Conservation (phyloP, 1,140 invertebrate species). For the Sweltsa coloradensis region DNA sequence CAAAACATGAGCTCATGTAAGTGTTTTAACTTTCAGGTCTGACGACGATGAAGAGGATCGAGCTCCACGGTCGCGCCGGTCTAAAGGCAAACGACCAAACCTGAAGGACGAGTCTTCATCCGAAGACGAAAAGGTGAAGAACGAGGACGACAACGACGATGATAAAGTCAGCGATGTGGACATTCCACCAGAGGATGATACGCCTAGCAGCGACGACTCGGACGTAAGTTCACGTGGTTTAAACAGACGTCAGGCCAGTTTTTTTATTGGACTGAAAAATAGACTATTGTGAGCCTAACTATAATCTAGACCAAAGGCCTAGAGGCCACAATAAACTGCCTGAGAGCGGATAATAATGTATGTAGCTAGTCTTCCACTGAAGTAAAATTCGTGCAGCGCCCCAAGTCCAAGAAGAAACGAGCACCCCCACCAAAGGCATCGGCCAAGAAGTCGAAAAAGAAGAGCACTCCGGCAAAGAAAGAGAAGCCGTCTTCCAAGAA, state of each 20-base stretch:
- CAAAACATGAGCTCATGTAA: too few species aligned
- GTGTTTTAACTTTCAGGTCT: too few species aligned
- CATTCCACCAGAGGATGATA: too few species aligned
- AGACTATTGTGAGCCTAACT: too few species aligned
- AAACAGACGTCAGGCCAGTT: background rate
- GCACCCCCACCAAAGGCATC: conserved; percentile 11
- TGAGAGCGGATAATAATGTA: too few species aligned
- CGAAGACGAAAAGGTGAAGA: conserved; percentile 32
- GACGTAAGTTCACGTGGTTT: conserved; percentile 11
- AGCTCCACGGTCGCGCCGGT: conserved; percentile 20
- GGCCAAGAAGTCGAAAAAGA: conserved; percentile 9
- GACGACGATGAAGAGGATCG: conserved; percentile 14
- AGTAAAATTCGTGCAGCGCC: background rate
- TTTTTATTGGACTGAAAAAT: too few species aligned
- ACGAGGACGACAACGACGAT: conserved; percentile 26
- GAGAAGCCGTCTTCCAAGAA: conserved; percentile 10
- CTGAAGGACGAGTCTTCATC: conserved; percentile 30
- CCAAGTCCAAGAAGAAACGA: conserved; percentile 10
- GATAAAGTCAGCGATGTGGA: conserved; percentile 16
- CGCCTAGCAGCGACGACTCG: conserved; percentile 18
- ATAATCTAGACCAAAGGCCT: too few species aligned
- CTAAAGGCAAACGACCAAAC: conserved; percentile 25
- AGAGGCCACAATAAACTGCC: too few species aligned
- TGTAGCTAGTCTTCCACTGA: background rate
- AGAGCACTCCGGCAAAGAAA: conserved; percentile 8